Evolutionary conservation across 2,797 vertebrate genomes (phyloP).

Genomic region (Crypturellus tataupa): DNA sequence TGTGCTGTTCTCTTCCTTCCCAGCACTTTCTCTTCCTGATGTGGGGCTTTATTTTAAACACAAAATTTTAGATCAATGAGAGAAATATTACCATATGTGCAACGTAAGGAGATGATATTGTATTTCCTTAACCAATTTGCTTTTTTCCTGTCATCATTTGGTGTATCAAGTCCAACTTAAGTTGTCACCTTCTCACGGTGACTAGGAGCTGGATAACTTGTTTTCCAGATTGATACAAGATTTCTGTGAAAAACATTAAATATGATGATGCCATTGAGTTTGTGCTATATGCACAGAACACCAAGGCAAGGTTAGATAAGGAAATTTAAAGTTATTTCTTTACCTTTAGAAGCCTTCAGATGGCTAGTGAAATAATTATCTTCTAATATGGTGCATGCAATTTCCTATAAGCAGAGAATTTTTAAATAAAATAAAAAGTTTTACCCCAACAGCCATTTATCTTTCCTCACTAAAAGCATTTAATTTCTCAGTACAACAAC

Average conservation of each 20-base stretch:
- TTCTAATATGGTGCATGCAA: not conserved
- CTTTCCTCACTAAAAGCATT: not conserved
- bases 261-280: not conserved
- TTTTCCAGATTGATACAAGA: not conserved
- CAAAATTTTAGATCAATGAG: not conserved
- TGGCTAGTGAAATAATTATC: not conserved
- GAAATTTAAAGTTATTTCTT: not conserved
- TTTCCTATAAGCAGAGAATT: not conserved
- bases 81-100: not conserved
- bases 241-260: not conserved
- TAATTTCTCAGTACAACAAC: not conserved
- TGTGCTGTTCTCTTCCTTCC: not conserved
- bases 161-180: not conserved
- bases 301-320: not conserved
- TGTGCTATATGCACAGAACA: not conserved
- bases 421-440: not conserved
- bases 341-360: not conserved
- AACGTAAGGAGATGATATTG: not conserved
- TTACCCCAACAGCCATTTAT: not conserved
- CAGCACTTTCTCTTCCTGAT: not conserved
- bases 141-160: not conserved
- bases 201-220: not conserved
- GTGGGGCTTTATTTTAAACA: not conserved
- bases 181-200: not conserved
- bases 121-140: not conserved